phyloP scores from a whole-genome alignment of 2,113 vertebrate species.

The Pycnonotus jocosus region DNA sequence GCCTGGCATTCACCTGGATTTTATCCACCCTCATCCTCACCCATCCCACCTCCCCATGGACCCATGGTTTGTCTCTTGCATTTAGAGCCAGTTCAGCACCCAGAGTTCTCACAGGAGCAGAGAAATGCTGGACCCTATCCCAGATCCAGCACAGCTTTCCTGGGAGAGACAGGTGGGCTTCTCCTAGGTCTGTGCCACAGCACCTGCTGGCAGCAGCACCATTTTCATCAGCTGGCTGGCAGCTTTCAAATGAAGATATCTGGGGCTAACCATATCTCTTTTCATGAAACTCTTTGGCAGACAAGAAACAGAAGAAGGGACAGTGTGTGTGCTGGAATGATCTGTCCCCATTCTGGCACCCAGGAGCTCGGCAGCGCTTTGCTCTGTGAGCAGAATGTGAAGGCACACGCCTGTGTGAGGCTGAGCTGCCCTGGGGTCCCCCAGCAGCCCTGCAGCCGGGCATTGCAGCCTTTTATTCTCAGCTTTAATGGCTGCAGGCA shows the following conservation, averaged over 20 bases:
- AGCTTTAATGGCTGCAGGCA: not conserved
- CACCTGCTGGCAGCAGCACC: not conserved
- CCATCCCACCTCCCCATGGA: fast-evolving
- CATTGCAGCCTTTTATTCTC: fast-evolving
- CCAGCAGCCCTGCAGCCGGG: not conserved
- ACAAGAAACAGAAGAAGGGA: not conserved
- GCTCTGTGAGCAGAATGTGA: not conserved
- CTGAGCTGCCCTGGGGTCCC: not conserved
- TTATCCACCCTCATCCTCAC: not conserved
- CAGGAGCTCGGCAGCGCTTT: fast-evolving
- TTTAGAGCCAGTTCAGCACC: not conserved
- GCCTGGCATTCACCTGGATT: not conserved
- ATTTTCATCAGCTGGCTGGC: not conserved
- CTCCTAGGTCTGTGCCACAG: not conserved
- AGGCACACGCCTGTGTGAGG: not conserved
- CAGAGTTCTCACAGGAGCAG: not conserved
- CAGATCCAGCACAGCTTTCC: not conserved
- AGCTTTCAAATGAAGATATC: not conserved
- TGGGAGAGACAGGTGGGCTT: not conserved
- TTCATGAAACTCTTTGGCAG: not conserved
- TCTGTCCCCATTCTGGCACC: not conserved
- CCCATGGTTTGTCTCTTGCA: fast-evolving
- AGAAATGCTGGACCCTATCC: not conserved
- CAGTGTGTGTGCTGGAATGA: not conserved
- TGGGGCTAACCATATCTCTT: not conserved